These are phyloP conservation scores for Phyllopteryx taeniolatus DNA, from an alignment of 2,113 vertebrate species.

Conservation along the genomic window DNA sequence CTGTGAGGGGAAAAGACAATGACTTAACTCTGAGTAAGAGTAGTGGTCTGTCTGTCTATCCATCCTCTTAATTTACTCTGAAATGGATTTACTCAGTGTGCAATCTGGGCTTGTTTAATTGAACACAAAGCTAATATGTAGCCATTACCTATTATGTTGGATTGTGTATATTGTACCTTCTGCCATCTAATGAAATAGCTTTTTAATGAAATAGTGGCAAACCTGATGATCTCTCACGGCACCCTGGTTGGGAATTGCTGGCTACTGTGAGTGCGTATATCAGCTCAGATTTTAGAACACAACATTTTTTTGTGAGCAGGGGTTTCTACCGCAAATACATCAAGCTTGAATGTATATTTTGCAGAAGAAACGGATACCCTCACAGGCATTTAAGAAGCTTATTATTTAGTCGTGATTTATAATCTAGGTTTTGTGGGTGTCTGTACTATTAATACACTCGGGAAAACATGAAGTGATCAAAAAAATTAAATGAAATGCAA, in stretches of 20 bases:
- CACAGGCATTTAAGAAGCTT: not conserved
- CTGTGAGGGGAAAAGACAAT: constrained; percentile 48
- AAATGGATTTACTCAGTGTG: not conserved
- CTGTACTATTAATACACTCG: not conserved
- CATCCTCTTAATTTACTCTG: not conserved
- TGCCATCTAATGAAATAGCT: too few relatives aligned
- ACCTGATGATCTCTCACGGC: too few relatives aligned
- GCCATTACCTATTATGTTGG: not conserved
- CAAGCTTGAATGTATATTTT: not conserved
- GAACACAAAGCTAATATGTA: not conserved
- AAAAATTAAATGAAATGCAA: not conserved
- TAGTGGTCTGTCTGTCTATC: not conserved
- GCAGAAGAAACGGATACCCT: not conserved
- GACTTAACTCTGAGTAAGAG: not conserved
- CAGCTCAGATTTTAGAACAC: not conserved
- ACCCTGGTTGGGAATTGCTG: too few relatives aligned
- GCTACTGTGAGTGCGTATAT: too few relatives aligned
- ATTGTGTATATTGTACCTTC: too few relatives aligned
- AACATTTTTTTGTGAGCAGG: not conserved
- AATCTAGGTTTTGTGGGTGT: not conserved
- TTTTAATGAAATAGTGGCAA: too few relatives aligned
- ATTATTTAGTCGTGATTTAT: not conserved
- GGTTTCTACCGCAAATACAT: not conserved
- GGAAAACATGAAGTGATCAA: not conserved
- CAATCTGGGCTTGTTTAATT: not conserved